These are phyloP conservation scores for Pelagia noctiluca DNA, from an alignment of 30 jellyfish, hydroid and myxozoan genomes.

Conservation along the genomic window DNA sequence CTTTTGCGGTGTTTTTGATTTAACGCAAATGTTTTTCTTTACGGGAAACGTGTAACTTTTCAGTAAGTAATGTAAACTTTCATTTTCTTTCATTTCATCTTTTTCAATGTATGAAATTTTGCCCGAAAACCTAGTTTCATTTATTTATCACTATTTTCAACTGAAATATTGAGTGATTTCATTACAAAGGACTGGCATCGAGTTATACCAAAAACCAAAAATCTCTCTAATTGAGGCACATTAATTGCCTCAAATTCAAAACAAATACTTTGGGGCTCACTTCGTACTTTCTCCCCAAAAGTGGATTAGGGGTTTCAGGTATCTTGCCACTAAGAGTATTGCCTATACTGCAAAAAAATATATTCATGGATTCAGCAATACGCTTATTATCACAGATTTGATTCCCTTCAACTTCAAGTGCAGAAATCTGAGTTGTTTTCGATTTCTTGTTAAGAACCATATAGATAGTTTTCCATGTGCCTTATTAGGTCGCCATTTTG, in stretches of 20 bases:
- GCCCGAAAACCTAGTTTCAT: too few species aligned
- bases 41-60: too few species aligned
- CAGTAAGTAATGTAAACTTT: too few species aligned
- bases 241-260: not conserved
- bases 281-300: not conserved
- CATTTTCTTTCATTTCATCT: too few species aligned
- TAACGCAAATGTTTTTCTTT: too few species aligned
- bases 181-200: too few species aligned
- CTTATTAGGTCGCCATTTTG: constrained; percentile 6
- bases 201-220: too few species aligned
- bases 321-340: not conserved
- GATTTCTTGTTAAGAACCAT: not conserved
- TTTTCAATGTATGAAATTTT: too few species aligned
- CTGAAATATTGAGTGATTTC: too few species aligned
- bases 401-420: constrained; percentile 2
- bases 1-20: too few species aligned
- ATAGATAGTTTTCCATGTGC: not conserved
- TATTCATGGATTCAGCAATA: not conserved
- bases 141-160: too few species aligned
- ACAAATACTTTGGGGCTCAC: not conserved
- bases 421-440: not conserved
- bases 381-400: not conserved
- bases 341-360: not conserved
- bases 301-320: not conserved
- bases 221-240: not conserved